Percentiles rank a stretch among this genome's conserved stretches.
Evolutionary conservation across 2,113 vertebrate genomes (phyloP).

Genomic region (Stigmatopora argus): DNA sequence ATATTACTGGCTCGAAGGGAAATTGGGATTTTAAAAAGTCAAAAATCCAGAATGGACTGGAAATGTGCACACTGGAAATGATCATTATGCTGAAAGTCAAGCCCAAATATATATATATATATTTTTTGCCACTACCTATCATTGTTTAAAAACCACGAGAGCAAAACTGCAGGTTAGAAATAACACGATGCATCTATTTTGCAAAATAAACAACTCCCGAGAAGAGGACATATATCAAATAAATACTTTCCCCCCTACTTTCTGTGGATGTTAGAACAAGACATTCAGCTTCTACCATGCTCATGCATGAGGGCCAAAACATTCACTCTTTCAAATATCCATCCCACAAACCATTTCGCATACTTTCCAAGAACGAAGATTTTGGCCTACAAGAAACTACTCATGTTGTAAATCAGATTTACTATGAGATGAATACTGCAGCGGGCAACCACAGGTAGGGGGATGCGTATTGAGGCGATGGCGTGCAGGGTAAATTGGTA

Average conservation of each 20-base stretch:
- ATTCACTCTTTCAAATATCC: neutral
- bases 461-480: neutral
- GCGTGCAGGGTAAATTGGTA: slow-evolving; percentile 39
- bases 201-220: too few relatives aligned
- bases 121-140: neutral
- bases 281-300: neutral
- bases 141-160: neutral
- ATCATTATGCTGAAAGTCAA: neutral
- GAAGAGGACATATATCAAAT: neutral
- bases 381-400: neutral
- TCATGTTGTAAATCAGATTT: neutral
- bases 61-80: too few relatives aligned
- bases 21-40: too few relatives aligned
- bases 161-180: too few relatives aligned
- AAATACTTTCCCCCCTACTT: neutral
- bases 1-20: too few relatives aligned
- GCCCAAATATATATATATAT: neutral
- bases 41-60: too few relatives aligned
- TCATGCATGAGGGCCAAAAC: neutral
- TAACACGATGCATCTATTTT: neutral
- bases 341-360: neutral
- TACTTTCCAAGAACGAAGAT: neutral
- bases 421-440: slow-evolving; percentile 11
- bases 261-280: neutral
- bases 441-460: slow-evolving; percentile 1